Percentiles rank a stretch among this genome's conserved stretches.
phyloP scores from a whole-genome alignment of 2,113 vertebrate species.

The Engraulis encrasicolus region DNA sequence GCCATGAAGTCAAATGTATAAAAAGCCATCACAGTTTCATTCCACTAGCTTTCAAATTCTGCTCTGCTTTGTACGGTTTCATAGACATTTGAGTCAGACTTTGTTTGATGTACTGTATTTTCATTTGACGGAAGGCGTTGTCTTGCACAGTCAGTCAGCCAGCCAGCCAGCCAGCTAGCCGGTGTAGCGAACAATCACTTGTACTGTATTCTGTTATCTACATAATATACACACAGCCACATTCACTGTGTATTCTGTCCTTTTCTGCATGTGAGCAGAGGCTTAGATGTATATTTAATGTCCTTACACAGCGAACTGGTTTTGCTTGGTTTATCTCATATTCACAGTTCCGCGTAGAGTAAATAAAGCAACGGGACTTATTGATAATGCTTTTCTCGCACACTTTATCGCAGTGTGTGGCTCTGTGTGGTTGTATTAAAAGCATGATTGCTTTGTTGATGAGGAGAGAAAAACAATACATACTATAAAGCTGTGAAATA shows the following conservation, averaged over 20 bases:
- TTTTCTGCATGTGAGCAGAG: neutral
- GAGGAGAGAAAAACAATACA: neutral
- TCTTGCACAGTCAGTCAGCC: neutral
- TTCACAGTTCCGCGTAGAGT: neutral
- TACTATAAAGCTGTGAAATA: neutral
- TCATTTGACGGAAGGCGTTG: neutral
- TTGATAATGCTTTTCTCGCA: neutral
- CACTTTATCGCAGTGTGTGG: neutral
- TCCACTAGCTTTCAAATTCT: neutral
- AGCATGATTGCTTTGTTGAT: slow-evolving; percentile 17
- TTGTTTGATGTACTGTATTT: neutral
- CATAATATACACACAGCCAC: neutral
- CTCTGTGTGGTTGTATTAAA: neutral
- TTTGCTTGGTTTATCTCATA: neutral
- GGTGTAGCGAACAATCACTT: neutral
- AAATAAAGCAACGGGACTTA: neutral
- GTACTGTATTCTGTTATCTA: neutral
- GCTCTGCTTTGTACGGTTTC: neutral
- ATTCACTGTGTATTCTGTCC: neutral
- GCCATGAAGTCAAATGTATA: neutral
- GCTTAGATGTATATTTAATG: slow-evolving; percentile 2
- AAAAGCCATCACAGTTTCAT: neutral
- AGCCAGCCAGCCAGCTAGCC: neutral
- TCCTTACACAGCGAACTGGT: neutral
- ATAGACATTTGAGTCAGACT: neutral